Base-by-base conservation (phyloP, 2,113 vertebrate species). In the Aythya baeri region DNA sequence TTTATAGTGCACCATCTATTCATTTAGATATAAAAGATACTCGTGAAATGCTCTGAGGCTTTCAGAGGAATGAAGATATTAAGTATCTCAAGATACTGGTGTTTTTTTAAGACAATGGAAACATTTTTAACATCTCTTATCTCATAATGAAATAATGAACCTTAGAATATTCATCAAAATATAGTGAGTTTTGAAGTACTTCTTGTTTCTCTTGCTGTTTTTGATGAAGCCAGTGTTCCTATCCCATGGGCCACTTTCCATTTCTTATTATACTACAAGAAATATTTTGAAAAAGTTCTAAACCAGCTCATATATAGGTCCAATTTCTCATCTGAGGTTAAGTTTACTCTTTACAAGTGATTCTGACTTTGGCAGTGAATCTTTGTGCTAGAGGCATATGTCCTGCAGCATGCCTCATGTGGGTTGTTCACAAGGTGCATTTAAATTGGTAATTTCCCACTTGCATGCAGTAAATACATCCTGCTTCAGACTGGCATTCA, bases 291-390 rank as follows among this genome's bases (percentile, higher is more conserved):
- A 52, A 46, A n/a, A 11, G 4, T 41, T 75, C 7, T 8, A 17
- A 3, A 7, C 25, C 14, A 1, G 14, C 50, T 77, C 63, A 34
- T 44, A 43, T 1, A 2, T 10, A n/a, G 2, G 18, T 46, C 17
- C 2, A 6, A 0, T 7, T 36, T 50, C 66, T 79, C 21, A 3
- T 26, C 6, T 65, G 21, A 41, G 50, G 20, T 1, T 2, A 2
- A 66, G 5, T 26, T 92, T 34, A 4, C 2, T 21, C 13, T 46
- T 13, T 5, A 10, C 13, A 59, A 63, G n/a, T 7, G 18, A 18
- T 66, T 63, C 32, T 58, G 0, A 2, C 17, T 44, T 52, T 67
- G 3, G 12, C 18, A 29, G 76, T 31, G 72, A 77, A 38, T 49
- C 55, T 58, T 32, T 3, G 16, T 44, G 59, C 91, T 50, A 27